These are phyloP conservation scores for Leptothorax acervorum DNA, from an alignment of 2,888 invertebrate genomes.

Conservation along the genomic window DNA sequence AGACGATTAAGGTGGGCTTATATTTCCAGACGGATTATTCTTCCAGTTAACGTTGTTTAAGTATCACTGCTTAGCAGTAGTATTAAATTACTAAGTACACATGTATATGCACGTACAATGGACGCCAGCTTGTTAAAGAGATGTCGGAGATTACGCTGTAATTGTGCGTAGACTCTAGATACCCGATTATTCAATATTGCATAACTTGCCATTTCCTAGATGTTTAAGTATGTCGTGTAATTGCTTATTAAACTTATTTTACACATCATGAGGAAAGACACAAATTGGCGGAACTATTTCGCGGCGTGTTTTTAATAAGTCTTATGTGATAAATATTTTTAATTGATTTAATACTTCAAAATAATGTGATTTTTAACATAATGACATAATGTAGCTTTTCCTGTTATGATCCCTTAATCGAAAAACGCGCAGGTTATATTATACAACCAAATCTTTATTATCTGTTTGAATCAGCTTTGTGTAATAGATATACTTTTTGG, in stretches of 20 bases:
- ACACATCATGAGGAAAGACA: background rate
- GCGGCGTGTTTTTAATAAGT: background rate
- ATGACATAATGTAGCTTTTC: background rate
- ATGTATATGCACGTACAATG: constrained; percentile 5
- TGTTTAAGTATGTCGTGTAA: background rate
- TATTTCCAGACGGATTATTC: constrained; percentile 41
- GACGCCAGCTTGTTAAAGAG: constrained; percentile 43
- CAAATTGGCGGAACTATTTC: background rate
- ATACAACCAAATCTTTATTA: background rate
- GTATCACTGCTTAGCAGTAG: constrained; percentile 43
- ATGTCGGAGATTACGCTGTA: constrained; percentile 19
- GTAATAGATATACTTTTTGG: background rate
- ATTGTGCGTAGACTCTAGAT: background rate
- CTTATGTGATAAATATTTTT: background rate
- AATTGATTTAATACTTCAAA: background rate
- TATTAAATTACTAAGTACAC: constrained; percentile 43
- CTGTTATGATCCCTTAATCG: background rate
- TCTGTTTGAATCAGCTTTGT: background rate
- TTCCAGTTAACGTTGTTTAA: constrained; percentile 48
- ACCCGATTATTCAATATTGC: constrained; percentile 30
- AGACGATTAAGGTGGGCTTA: constrained; percentile 44
- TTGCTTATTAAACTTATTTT: background rate
- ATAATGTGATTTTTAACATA: background rate
- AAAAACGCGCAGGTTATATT: background rate
- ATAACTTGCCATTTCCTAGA: constrained; percentile 3